Base-by-base conservation (phyloP, 2,888 invertebrate species). In the Malacosoma neustria region DNA sequence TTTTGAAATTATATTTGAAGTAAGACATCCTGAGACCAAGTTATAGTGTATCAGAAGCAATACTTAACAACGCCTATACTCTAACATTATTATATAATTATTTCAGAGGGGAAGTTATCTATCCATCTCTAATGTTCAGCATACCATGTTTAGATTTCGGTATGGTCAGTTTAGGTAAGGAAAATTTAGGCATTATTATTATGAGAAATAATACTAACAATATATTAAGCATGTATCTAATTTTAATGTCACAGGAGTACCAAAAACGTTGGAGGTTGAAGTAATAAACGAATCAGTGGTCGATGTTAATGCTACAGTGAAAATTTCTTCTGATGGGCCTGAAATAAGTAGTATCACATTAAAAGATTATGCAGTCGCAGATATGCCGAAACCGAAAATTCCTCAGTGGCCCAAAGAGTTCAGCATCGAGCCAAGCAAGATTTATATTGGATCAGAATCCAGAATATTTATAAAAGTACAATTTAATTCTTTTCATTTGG, bases 81-180 rank as follows among this genome's bases (percentile, higher is more conserved):
- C n/a, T n/a, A n/a, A n/a, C n/a, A n/a, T n/a, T n/a, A n/a, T n/a
- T 22, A 9, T 22, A 22, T 22, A 22, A 22, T 37, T 14, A 32
- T 54, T 58, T 15, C 63, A 91, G 91, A 51, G 91, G 91, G 11
- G 86, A 80, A 56, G 80, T 90, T 1, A 70, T 90, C 38, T 89
- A 88, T 52, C 91, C 91, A 1, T 79, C 88, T 5, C 54, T 91
- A 14, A 79, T 65, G 54, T 88, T 89, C 46, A 84, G 87, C 45
- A 67, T 79, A 29, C 71, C 76, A 0, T 74, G 72, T 43, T 59
- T 91, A 33, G 85, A 90, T 65, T 90, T 90, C 58, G 89, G 88
- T 29, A 64, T 58, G 32, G 79, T 88, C 9, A 84, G 90, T 41
- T 61, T 89, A 49, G 90, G 90, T 89, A 69, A 68, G 69, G 30